Base-by-base conservation (phyloP, 2,888 invertebrate genomes). In the Troides oblongomaculatus region DNA sequence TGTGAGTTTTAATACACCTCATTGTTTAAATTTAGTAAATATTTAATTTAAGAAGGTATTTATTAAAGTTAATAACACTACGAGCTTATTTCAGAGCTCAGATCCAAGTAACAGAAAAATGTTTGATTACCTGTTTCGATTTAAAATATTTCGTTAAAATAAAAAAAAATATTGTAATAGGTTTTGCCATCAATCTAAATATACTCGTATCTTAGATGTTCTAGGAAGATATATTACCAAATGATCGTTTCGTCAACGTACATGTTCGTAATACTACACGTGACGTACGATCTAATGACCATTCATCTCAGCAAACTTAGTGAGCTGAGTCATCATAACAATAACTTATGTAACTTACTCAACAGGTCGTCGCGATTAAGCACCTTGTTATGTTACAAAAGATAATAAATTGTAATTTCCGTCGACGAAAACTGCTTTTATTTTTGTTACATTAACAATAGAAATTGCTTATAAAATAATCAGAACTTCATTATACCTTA, bases 241-340 rank as follows among this genome's bases (percentile, higher is more conserved):
- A 58, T 58, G 10, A 58, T 23, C 57, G 12, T 23, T 58, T n/a
- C 57, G 25, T 58, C 57, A 58, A 58, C 21, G 8, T n/a, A 23
- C 23, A 23, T 56, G n/a, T 23, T 23, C 57, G n/a, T 30, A 39
- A 64, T 12, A 57, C 4, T 14, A 39, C 50, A 50, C 14, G 36
- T 60, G 21, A 58, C 4, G 56, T n/a, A 53, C 18, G 14, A 21
- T 23, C 14, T 58, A 58, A 58, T 58, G 57, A 23, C 23, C 57
- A 23, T 58, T 58, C 57, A 58, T 58, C 23, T 21, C 57, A 8
- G 23, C 23, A 58, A 58, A 14, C 57, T 23, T n/a, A 58, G 57
- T n/a, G 23, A 63, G 56, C 71, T 74, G 75, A 75, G 56, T 72
- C 71, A 75, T 76, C 74, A 76, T 43, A 75, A 75, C 74, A 74